These are phyloP conservation scores for Varanus komodoensis DNA, from an alignment of 2,113 vertebrate species.

Conservation along the genomic window DNA sequence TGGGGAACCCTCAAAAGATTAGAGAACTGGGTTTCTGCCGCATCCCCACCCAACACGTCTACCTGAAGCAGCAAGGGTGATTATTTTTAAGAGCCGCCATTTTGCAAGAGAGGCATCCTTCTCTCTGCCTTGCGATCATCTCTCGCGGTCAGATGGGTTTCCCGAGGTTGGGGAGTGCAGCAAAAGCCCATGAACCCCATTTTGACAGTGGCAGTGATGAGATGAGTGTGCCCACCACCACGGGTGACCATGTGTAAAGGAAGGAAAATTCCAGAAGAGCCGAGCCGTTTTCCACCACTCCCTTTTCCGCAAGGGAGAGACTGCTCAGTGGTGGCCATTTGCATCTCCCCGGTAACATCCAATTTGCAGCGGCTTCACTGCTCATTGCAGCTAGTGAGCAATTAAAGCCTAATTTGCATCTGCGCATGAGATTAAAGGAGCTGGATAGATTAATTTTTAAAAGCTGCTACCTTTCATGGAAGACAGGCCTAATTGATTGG, in stretches of 20 bases:
- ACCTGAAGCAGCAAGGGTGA: no score
- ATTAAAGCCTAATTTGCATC: conserved; percentile 19
- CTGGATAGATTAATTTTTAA: conserved; percentile 7
- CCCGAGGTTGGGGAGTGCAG: neutral
- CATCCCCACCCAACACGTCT: no score
- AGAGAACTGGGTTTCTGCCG: no score
- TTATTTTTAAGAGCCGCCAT: no score
- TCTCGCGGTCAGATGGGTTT: neutral
- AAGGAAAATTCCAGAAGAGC: no score
- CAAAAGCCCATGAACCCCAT: neutral
- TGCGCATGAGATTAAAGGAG: conserved; percentile 3
- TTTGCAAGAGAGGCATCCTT: no score
- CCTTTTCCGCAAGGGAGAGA: neutral
- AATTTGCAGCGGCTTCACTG: neutral
- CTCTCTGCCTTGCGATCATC: neutral
- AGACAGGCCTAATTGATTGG: conserved; percentile 4
- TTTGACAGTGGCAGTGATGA: neutral
- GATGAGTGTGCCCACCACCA: neutral
- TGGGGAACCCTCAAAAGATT: no score
- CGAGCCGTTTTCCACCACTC: neutral
- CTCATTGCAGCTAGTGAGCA: neutral
- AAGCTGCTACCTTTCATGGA: conserved; percentile 13
- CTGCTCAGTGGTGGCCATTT: neutral
- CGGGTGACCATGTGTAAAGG: no score
- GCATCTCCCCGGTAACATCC: neutral